These are phyloP conservation scores for Phaedon cochleariae DNA, from an alignment of 2,888 invertebrate species.

Conservation along the genomic window DNA sequence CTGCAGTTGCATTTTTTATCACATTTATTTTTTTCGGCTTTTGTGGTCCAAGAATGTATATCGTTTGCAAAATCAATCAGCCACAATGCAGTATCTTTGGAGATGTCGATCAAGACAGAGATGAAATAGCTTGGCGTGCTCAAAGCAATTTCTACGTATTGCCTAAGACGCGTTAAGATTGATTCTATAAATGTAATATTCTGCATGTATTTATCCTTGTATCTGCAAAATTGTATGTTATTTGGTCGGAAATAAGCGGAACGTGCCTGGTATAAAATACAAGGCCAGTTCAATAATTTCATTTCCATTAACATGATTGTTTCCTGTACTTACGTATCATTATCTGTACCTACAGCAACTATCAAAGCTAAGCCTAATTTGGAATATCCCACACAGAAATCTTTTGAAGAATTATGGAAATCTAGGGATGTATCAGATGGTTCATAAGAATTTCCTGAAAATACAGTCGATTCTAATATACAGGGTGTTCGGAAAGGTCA, in stretches of 20 bases:
- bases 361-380: constrained; percentile 29
- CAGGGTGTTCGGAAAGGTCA: too few species aligned
- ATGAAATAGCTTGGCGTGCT: constrained; percentile 62
- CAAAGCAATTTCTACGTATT: constrained; percentile 74
- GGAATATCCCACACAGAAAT: constrained; percentile 8
- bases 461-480: background rate
- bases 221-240: constrained; percentile 20
- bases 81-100: constrained; percentile 57
- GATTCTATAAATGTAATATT: constrained; percentile 80
- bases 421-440: constrained; percentile 6
- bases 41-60: constrained; percentile 13
- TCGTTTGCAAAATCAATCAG: constrained; percentile 27
- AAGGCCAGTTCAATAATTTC: background rate
- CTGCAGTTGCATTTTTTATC: background rate
- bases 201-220: constrained; percentile 74
- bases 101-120: constrained; percentile 65
- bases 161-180: constrained; percentile 74
- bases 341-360: constrained; percentile 14
- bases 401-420: constrained; percentile 7
- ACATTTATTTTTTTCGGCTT: background rate
- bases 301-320: too few species aligned
- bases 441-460: constrained; percentile 11
- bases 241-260: background rate
- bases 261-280: background rate
- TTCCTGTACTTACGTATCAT: constrained; percentile 10